Evolutionary conservation across 2,797 vertebrate genomes (phyloP).

Genomic region (Prionace glauca): DNA sequence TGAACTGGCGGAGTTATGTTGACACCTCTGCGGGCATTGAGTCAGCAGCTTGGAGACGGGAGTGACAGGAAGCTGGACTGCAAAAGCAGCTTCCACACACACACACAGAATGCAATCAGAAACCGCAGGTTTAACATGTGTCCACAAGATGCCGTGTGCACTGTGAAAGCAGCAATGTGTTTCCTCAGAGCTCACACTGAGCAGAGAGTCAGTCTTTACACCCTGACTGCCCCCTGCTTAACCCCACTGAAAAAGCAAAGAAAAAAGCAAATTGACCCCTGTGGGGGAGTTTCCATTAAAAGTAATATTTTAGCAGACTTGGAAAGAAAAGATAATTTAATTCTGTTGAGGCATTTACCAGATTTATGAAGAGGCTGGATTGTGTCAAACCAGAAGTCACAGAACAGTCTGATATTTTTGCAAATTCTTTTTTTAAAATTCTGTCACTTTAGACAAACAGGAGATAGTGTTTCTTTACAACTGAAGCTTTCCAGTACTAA

Average conservation of each 20-base stretch:
- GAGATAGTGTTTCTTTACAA: conserved; percentile 33
- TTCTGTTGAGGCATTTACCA: neutral
- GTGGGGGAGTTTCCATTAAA: conserved; percentile 1
- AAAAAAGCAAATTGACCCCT: conserved; percentile 13
- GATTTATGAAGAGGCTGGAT: conserved; percentile 32
- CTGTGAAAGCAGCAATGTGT: conserved; percentile 41
- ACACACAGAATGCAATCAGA: conserved; percentile 47
- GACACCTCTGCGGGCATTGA: conserved; percentile 33
- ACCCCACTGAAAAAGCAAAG: conserved; percentile 32
- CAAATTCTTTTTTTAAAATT: neutral
- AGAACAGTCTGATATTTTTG: conserved; percentile 19
- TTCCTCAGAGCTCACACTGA: neutral
- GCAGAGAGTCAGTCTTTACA: conserved; percentile 12
- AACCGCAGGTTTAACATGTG: conserved; percentile 48
- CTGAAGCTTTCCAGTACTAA: neutral
- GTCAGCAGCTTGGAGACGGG: conserved; percentile 14
- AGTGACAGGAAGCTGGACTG: conserved; percentile 41
- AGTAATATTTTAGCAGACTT: conserved; percentile 19
- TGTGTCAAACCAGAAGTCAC: conserved; percentile 19
- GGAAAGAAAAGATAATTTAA: conserved; percentile 1
- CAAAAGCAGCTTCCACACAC: conserved; percentile 41
- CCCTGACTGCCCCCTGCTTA: conserved; percentile 31
- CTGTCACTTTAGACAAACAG: conserved; percentile 26
- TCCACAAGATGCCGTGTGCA: conserved; percentile 40
- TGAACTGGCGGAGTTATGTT: neutral